Percentiles rank a stretch among this genome's conserved stretches.
Conservation (phyloP, 2,797 vertebrate species). For the Acanthiza pusilla region DNA sequence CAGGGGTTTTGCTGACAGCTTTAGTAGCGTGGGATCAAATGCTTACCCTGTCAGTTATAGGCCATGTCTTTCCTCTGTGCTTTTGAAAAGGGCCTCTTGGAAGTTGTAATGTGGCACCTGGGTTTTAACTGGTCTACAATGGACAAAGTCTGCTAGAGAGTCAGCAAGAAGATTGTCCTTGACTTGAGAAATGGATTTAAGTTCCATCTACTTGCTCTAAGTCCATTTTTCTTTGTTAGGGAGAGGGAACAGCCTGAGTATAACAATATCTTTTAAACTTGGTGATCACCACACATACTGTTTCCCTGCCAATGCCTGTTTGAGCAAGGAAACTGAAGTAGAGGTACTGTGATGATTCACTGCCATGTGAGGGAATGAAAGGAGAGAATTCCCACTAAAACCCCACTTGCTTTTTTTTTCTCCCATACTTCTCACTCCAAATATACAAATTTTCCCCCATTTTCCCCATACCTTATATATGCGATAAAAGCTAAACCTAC, state of each 20-base stretch:
- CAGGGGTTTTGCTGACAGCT: background rate
- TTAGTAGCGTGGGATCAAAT: background rate
- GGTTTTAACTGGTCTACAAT: background rate
- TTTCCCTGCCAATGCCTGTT: background rate
- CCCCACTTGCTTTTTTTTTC: background rate
- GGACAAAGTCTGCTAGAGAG: background rate
- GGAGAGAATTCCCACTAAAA: background rate
- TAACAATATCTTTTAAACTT: background rate
- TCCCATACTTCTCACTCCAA: background rate
- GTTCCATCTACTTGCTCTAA: background rate
- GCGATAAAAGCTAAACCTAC: background rate
- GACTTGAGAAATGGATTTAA: background rate
- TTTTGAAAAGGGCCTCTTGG: background rate
- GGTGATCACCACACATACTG: background rate
- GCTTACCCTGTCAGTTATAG: background rate
- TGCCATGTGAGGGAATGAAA: background rate
- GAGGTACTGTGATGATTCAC: background rate
- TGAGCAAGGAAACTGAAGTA: background rate
- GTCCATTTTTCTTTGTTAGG: background rate
- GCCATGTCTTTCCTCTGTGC: background rate
- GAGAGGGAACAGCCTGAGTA: background rate
- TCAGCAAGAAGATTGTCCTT: background rate
- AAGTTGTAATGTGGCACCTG: background rate
- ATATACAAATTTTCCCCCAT: background rate
- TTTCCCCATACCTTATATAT: background rate